Evolutionary conservation across 2,888 invertebrate species (phyloP), one percentile per base, ranked within the genome.

Genomic region (Smittia sp.): DNA sequence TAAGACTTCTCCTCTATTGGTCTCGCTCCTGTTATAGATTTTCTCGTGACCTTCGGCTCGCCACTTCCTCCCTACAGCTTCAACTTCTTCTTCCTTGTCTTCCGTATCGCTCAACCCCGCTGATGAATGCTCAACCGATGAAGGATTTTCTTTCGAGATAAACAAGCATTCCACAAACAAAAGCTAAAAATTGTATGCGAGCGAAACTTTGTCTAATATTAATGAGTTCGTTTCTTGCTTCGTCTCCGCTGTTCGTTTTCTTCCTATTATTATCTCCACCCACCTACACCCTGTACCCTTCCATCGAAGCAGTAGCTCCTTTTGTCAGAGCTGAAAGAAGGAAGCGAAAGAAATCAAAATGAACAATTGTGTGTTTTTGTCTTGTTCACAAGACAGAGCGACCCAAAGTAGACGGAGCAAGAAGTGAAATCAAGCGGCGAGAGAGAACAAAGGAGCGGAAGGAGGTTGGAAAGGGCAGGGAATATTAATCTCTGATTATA

Each of bases 261-360:
- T 32, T 32, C 9, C 9, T 32, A 4, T 18, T 20, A 4, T 18
- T 58, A 6, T 58, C 22, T 46, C 46, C 38, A 6, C n/a, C 46
- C 15, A n/a, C 46, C 15, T 66, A 9, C 11, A 38, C 32, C 15
- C 13, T n/a, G 18, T 38, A 11, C 18, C 13, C n/a, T 24, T 41
- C 41, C 41, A 15, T 67, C 41, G 15, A 32, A 6, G 32, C 41
- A 11, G 22, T 7, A n/a, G 20, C 22, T 24, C 46, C 20, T 22
- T 38, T 41, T 20, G 46, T 41, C 13, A 22, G 20, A 18, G 39
- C 41, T 22, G 18, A 11, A 65, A 65, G 20, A 67, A 67, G 32
- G 32, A 39, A 20, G n/a, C 22, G 41, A 20, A 41, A 67, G 67
- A 67, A 67, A 67, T 67, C 67, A 41, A 67, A 67, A 67, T 67